These are phyloP conservation scores for Hyla sarda DNA, from an alignment of 2,113 vertebrate genomes.

Conservation along the genomic window DNA sequence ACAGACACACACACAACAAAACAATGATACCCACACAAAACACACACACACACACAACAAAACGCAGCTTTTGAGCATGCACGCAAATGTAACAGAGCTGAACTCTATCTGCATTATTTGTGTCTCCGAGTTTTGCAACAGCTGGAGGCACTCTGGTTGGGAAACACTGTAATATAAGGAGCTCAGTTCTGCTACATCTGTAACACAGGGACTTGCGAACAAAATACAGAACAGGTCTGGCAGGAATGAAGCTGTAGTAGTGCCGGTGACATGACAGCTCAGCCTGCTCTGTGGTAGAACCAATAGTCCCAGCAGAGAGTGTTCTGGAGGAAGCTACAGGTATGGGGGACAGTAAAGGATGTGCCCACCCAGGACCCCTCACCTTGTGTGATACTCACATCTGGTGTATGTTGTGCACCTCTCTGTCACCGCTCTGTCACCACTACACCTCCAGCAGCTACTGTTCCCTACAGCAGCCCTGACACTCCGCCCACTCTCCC, in stretches of 20 bases:
- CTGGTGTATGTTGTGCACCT: not conserved
- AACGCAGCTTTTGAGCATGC: not conserved
- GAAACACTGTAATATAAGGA: not conserved
- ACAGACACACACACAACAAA: too few species aligned
- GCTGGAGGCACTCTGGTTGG: too few species aligned
- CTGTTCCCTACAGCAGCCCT: conserved; percentile 2
- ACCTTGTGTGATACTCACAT: not conserved
- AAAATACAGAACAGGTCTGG: not conserved
- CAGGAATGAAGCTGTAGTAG: not conserved
- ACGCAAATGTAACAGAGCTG: not conserved
- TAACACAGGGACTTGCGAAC: not conserved
- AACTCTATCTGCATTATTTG: not conserved
- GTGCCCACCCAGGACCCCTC: not conserved
- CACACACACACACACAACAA: not conserved
- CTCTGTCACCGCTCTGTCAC: conserved; percentile 4
- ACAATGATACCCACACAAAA: too few species aligned
- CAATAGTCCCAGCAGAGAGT: not conserved
- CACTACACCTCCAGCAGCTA: not conserved
- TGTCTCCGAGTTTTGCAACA: not conserved
- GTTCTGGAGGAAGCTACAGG: not conserved
- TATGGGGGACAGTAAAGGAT: not conserved
- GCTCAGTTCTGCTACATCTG: not conserved
- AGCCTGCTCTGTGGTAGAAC: not conserved
- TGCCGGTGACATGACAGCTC: not conserved
- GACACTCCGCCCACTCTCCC: conserved; percentile 15